Percentiles rank a stretch among this genome's conserved stretches.
These are phyloP conservation scores for Drosophila longiperda DNA, from an alignment of 2,888 invertebrate species.

Conservation along the genomic window DNA sequence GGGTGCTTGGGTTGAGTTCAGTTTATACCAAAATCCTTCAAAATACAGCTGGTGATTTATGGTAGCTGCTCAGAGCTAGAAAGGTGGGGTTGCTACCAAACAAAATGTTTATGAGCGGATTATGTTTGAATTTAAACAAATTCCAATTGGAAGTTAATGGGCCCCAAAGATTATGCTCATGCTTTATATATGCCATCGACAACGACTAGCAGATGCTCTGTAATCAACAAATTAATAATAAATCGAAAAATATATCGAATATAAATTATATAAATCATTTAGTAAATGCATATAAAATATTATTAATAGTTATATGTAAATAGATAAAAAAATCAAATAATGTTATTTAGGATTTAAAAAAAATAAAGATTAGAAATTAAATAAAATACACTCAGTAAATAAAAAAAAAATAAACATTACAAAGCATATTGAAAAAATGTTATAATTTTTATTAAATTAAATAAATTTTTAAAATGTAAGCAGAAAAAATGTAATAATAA, in stretches of 20 bases:
- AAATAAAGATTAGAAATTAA: background rate
- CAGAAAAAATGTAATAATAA: background rate
- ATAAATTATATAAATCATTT: background rate
- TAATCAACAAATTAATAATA: background rate
- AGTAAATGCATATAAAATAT: background rate
- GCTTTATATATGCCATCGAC: background rate
- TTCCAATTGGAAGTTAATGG: conserved; percentile 79
- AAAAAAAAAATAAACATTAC: background rate
- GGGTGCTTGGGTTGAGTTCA: conserved; percentile 3
- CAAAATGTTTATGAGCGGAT: conserved; percentile 82
- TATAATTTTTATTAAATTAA: background rate
- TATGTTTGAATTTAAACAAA: conserved; percentile 69
- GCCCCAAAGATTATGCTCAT: conserved; percentile 63
- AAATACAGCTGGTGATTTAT: conserved; percentile 47
- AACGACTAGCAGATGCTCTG: conserved; percentile 16
- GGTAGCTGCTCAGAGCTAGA: conserved; percentile 3
- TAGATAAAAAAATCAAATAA: too few relatives aligned
- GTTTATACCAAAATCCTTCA: conserved; percentile 38
- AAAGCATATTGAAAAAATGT: background rate
- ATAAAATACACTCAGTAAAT: background rate
- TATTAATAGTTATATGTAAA: background rate
- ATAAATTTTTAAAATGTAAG: background rate
- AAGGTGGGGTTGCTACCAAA: conserved; percentile 32
- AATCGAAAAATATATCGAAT: background rate
- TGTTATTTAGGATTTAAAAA: background rate